Conservation (phyloP, 2,797 vertebrate species). For the Lophius americanus region DNA sequence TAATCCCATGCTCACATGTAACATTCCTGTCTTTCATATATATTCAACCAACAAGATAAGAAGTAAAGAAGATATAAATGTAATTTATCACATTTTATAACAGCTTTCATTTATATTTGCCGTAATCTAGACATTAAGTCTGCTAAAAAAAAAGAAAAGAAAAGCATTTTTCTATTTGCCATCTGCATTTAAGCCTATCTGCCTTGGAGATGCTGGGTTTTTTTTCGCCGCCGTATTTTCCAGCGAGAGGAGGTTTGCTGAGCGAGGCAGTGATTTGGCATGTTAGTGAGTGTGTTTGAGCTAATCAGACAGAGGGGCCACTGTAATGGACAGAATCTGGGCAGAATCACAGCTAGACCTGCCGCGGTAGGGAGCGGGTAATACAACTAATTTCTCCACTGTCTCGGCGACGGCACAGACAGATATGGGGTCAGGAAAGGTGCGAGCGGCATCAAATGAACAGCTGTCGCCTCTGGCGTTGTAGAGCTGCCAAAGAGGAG, state of each 20-base stretch:
- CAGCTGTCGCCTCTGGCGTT: conserved; percentile 89
- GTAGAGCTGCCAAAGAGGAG: conserved; percentile 81
- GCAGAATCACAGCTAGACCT: conserved; percentile 97
- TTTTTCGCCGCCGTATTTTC: conserved; percentile 52
- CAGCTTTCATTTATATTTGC: conserved; percentile 17
- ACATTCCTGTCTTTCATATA: no score
- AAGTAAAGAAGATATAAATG: no score
- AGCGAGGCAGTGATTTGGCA: conserved; percentile 98
- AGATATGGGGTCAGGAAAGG: conserved; percentile 96
- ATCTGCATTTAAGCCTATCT: conserved; percentile 27
- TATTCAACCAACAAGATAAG: no score
- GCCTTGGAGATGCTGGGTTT: conserved; percentile 21
- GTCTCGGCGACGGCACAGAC: conserved; percentile 87
- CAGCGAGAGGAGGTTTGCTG: conserved; percentile 80
- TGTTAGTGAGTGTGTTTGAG: conserved; percentile 98
- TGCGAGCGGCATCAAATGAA: conserved; percentile 91
- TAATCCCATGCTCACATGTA: no score
- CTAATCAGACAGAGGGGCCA: conserved; percentile 96
- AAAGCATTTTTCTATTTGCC: conserved; percentile 9
- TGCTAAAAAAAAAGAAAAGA: conserved; percentile 23
- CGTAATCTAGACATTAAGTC: conserved; percentile 9
- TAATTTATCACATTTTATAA: no score
- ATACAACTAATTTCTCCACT: conserved; percentile 98
- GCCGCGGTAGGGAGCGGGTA: conserved; percentile 88
- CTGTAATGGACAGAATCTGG: conserved; percentile 99